These are phyloP conservation scores for Hypolimnas misippus DNA, from an alignment of 2,888 invertebrate genomes.

Conservation along the genomic window DNA sequence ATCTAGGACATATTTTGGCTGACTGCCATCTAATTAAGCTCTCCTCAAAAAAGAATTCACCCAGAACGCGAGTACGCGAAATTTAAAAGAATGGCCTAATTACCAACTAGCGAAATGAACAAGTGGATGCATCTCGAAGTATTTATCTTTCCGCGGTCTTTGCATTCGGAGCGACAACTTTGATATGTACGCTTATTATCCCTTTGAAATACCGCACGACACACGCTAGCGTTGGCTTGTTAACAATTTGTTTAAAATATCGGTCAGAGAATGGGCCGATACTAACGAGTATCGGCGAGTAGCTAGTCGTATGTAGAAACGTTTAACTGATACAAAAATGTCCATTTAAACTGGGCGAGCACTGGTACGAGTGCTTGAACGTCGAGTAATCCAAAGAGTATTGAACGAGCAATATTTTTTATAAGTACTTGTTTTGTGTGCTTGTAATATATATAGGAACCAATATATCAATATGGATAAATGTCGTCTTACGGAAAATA, in stretches of 20 bases:
- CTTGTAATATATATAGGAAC: no score
- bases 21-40: constrained; percentile 36
- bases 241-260: constrained; percentile 29
- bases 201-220: constrained; percentile 20
- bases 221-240: constrained; percentile 15
- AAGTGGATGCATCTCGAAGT: constrained; percentile 20
- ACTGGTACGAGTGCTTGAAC: constrained; percentile 2
- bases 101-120: constrained; percentile 29
- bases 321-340: not conserved
- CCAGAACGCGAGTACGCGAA: constrained; percentile 21
- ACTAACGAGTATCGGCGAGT: constrained; percentile 5
- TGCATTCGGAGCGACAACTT: constrained; percentile 26
- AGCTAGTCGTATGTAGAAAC: constrained; percentile 3
- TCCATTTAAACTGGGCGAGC: not conserved
- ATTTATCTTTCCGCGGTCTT: constrained; percentile 23
- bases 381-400: not conserved
- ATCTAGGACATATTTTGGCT: constrained; percentile 35
- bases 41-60: constrained; percentile 29
- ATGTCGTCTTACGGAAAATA: not conserved
- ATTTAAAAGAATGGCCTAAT: constrained; percentile 37
- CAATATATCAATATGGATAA: not conserved
- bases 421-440: no score
- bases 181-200: constrained; percentile 23
- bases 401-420: not conserved
- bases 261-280: constrained; percentile 31